Evolutionary conservation across 2,797 vertebrate species (phyloP).

Genomic region (Bryconaethiops microstoma): DNA sequence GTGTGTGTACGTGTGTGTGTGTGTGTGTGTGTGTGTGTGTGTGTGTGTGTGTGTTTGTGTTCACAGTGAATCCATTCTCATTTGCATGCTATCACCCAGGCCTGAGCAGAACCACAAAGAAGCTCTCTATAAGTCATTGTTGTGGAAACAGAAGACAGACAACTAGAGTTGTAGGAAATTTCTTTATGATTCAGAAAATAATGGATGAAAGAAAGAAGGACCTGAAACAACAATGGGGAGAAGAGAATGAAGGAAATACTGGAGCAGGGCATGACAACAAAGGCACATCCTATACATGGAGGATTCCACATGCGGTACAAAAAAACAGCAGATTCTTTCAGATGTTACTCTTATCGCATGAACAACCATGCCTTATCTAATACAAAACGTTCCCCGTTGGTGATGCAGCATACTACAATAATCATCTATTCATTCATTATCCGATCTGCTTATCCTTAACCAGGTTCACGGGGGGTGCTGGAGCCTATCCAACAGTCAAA

Average conservation of each 20-base stretch:
- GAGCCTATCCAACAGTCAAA: no score
- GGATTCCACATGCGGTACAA: background rate
- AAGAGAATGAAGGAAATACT: background rate
- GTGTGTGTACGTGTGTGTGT: slow-evolving; percentile 5
- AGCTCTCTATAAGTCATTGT: slow-evolving; percentile 14
- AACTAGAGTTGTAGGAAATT: slow-evolving; percentile 13
- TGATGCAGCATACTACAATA: no score
- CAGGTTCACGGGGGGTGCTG: no score
- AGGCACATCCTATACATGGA: background rate
- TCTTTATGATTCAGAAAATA: background rate
- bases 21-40: slow-evolving; percentile 3
- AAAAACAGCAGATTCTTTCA: background rate
- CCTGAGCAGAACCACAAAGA: background rate
- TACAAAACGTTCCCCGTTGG: background rate
- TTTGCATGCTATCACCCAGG: slow-evolving; percentile 7
- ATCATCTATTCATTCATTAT: no score
- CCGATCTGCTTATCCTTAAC: no score
- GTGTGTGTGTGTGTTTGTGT: slow-evolving; percentile 3
- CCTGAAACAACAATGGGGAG: background rate
- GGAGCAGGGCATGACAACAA: background rate
- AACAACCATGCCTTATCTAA: background rate
- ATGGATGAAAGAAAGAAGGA: background rate
- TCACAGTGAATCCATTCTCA: slow-evolving; percentile 17
- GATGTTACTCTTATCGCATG: background rate
- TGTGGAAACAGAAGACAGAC: slow-evolving; percentile 24